Evolutionary conservation across 30 jellyfish, hydroid and myxozoan species (phyloP), one percentile per base, ranked within the genome.

Genomic region (Hydra vulgaris): DNA sequence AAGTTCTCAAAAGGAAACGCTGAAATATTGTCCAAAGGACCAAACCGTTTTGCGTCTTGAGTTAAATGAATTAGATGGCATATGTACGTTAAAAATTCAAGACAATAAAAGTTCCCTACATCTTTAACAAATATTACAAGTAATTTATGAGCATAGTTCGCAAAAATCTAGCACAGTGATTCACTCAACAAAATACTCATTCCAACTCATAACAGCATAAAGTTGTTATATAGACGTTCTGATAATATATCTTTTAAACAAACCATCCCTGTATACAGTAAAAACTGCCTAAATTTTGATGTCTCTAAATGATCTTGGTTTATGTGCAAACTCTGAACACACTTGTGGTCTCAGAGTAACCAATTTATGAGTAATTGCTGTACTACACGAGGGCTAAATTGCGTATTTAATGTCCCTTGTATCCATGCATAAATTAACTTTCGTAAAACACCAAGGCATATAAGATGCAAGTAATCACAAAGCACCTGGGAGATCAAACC

Each of bases 11-110:
- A 70, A 21, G 76, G 76, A 70, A 70, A 70, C 12, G 40, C 25
- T 70, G 86, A 79, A 19, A 79, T 67, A 53, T 67, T 72, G 23
- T 79, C 71, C 27, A 79, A 79, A 21, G 86, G 70, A 24, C 79
- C 40, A 40, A 21, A 23, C 54, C 68, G 70, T 53, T 82, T 24
- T 72, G 27, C 84, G 76, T 74, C 85, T 24, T 73, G 72, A 27
- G 26, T 70, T 12, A 81, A 53, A 54, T 81, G 85, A 25, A 82
- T 27, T 8, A 72, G 70, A 53, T 52, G 72, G 89, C 19, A 82
- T 81, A 74, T 82, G 73, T 82, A 82, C 61, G 61, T 40, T 40
- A 40, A 40, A 40, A 40, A 40, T 40, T 40, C 61, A 40, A 12
- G 61, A 40, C 61, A 40, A 40, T 40, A 40, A 3, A 40, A 40